Conservation (phyloP, 2,888 invertebrate genomes). For the Drosophila picticornis region DNA sequence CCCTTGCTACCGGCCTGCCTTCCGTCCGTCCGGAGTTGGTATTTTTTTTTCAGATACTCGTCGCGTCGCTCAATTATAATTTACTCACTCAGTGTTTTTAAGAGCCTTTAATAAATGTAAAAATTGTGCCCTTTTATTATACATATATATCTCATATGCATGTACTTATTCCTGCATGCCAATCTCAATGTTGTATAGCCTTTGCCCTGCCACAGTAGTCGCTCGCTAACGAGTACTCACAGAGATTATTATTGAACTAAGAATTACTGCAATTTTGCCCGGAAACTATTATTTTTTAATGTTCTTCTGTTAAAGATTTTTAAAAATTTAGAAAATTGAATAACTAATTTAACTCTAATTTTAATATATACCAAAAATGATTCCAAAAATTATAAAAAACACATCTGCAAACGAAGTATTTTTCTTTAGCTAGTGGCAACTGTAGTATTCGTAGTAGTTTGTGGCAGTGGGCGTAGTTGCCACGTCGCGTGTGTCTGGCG, state of each 20-base stretch:
- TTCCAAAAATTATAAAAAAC: not conserved
- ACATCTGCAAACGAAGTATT: not conserved
- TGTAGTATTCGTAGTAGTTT: not conserved
- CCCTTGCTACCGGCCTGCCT: not conserved
- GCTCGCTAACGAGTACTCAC: not conserved
- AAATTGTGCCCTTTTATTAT: constrained; percentile 37
- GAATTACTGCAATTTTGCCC: not conserved
- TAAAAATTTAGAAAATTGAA: not conserved
- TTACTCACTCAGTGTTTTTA: constrained; percentile 50
- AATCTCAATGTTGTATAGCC: constrained; percentile 45
- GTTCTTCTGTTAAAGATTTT: not conserved
- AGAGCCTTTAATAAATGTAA: constrained; percentile 74
- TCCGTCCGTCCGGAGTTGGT: constrained; percentile 5
- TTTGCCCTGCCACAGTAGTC: not conserved
- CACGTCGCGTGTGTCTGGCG: constrained; percentile 64
- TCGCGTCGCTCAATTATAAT: constrained; percentile 59
- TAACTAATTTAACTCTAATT: not conserved
- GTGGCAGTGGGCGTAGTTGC: constrained; percentile 42
- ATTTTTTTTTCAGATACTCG: constrained; percentile 45
- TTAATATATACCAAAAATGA: rapidly evolving
- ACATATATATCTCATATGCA: constrained; percentile 6
- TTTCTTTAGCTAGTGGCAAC: not conserved
- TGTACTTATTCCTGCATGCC: constrained; percentile 41
- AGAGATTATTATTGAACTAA: not conserved
- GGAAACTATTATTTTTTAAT: not conserved